Conservation (phyloP, 1,140 invertebrate species). For the Phortica variegata region DNA sequence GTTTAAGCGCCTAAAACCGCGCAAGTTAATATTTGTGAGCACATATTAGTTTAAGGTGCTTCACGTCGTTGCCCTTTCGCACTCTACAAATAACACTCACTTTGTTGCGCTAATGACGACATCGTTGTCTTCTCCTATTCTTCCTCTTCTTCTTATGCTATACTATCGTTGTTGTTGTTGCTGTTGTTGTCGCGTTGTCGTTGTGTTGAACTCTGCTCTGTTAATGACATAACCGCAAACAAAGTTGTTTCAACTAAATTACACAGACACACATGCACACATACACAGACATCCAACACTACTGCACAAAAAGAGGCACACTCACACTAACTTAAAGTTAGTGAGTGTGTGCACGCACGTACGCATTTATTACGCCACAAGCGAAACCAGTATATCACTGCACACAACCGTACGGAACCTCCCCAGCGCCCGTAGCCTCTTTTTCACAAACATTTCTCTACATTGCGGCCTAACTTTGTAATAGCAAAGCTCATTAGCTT, state of each 20-base stretch:
- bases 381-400: too few species aligned
- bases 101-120: slow-evolving; percentile 6
- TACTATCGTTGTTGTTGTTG: too few species aligned
- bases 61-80: too few species aligned
- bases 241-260: slow-evolving; percentile 32
- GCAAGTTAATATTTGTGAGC: neutral
- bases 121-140: too few species aligned
- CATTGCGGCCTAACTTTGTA: slow-evolving; percentile 14
- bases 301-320: neutral
- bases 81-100: slow-evolving; percentile 45
- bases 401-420: too few species aligned
- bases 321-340: slow-evolving; percentile 31
- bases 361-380: too few species aligned
- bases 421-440: too few species aligned
- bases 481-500: slow-evolving; percentile 54
- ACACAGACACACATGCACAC: slow-evolving; percentile 14
- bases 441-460: too few species aligned
- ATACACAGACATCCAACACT: slow-evolving; percentile 6
- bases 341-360: neutral
- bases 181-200: slow-evolving; percentile 22
- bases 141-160: too few species aligned
- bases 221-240: slow-evolving; percentile 54
- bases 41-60: slow-evolving; percentile 8
- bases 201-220: slow-evolving; percentile 34
- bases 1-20: too few species aligned